Evolutionary conservation across 2,797 vertebrate genomes (phyloP).

Genomic region (Sebastolobus alascanus): DNA sequence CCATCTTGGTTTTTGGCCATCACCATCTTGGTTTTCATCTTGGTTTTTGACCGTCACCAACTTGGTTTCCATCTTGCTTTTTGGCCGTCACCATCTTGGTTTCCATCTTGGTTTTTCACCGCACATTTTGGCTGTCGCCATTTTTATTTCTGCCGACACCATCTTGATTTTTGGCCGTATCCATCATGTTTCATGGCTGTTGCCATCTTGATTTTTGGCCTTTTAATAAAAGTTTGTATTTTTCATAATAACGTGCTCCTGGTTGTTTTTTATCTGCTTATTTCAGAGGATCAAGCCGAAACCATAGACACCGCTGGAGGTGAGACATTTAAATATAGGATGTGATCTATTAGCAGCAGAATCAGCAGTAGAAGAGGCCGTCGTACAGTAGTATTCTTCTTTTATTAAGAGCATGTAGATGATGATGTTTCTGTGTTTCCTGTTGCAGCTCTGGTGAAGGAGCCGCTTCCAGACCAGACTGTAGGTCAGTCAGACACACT

Average conservation of each 20-base stretch:
- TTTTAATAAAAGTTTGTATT: fast-evolving
- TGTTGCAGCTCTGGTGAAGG: slow-evolving; percentile 67
- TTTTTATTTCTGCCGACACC: too few species aligned
- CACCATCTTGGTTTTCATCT: too few species aligned
- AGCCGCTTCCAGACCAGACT: slow-evolving; percentile 30
- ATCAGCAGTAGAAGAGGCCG: not conserved
- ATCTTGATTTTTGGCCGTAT: too few species aligned
- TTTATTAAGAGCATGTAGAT: not conserved
- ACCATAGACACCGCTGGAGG: slow-evolving; percentile 76
- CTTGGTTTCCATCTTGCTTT: too few species aligned
- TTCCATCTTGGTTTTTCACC: too few species aligned
- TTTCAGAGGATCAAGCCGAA: slow-evolving; percentile 44
- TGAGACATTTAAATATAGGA: slow-evolving; percentile 28
- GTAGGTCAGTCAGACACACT: slow-evolving; percentile 34
- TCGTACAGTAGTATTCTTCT: not conserved
- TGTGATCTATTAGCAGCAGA: not conserved
- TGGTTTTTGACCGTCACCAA: too few species aligned
- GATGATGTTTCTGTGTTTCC: not conserved
- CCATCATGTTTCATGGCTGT: too few species aligned
- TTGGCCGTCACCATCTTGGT: too few species aligned
- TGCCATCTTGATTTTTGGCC: too few species aligned
- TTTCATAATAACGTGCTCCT: not conserved
- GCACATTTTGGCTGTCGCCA: fast-evolving
- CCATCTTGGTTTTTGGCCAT: too few species aligned
- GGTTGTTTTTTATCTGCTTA: not conserved